Evolutionary conservation across 1,140 invertebrate species (phyloP).

Genomic region (Coenobita brevimanus): DNA sequence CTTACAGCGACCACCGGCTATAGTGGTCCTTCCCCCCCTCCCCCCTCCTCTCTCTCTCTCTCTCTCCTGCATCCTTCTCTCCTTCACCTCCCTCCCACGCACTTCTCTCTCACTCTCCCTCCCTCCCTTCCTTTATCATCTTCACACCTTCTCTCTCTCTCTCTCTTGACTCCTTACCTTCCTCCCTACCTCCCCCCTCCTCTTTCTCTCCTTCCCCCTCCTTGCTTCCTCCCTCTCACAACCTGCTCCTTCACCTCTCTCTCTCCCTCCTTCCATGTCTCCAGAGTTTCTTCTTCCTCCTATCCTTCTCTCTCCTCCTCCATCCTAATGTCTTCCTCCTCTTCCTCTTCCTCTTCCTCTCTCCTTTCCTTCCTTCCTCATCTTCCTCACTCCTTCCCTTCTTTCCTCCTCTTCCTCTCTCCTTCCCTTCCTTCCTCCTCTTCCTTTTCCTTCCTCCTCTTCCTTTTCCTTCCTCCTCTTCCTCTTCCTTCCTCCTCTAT

Average conservation of each 20-base stretch:
- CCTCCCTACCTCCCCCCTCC: not conserved
- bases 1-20: too few species aligned
- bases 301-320: not conserved
- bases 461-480: not conserved
- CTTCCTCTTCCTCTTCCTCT: too few species aligned
- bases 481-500: not conserved
- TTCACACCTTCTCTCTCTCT: constrained; percentile 21
- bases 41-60: too few species aligned
- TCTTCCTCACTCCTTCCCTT: too few species aligned
- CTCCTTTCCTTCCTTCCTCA: too few species aligned
- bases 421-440: not conserved
- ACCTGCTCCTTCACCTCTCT: not conserved
- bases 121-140: too few species aligned
- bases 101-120: too few species aligned
- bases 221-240: not conserved
- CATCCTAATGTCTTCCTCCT: not conserved
- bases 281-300: not conserved
- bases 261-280: not conserved
- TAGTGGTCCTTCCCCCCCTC: too few species aligned
- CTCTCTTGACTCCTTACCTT: not conserved
- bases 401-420: not conserved
- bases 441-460: not conserved
- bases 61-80: too few species aligned
- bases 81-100: too few species aligned
- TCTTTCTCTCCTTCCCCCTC: not conserved